Evolutionary conservation across 2,113 vertebrate genomes (phyloP), one percentile per base, ranked within the genome.

Genomic region (Labrus mixtus): DNA sequence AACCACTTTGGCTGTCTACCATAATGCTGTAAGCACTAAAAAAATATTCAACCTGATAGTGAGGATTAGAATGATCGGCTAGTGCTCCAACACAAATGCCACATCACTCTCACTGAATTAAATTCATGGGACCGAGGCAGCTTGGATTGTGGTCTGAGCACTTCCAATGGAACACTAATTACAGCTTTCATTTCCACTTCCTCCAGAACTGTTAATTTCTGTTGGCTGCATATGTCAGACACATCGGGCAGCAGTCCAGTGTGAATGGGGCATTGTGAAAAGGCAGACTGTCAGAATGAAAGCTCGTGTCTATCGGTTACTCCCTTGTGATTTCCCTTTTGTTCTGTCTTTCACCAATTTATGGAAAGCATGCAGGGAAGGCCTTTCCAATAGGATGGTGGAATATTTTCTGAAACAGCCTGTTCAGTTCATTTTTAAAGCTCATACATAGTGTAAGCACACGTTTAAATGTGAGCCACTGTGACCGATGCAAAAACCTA

Each of bases 111-210:
- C 36, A 54, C 71, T 68, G 55, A 67, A 78, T 89, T 61, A 84
- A 84, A 78, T 68, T 76, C 66, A 64, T 67, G 45, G 58, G 53
- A 67, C 84, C 43, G 58, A 73, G 39, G 73, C 70, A 53, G 60
- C 56, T 78, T 63, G 73, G 65, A 76, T 41, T 65, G 58, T 66
- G 25, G 51, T 71, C 53, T 69, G 60, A 80, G 58, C 68, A 55
- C 54, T 36, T 76, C 22, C 65, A 70, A 43, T 69, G 56, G 59
- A 43, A 57, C 55, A 64, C 29, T 78, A 76, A 85, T 75, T 83
- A 73, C 78, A 43, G 73, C 73, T 70, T 86, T 53, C 59, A 79
- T 77, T 81, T 83, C 71, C 60, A 70, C 81, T 72, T 87, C 68
- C 64, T 61, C 45, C 70, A 53, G 37, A 78, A 55, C 33, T 66